A percentile compares a stretch with the other conserved stretches of the same genome.
These are phyloP conservation scores for Hydrochoerus hydrochaeris DNA, from an alignment of 2,113 vertebrate species.

Conservation along the genomic window DNA sequence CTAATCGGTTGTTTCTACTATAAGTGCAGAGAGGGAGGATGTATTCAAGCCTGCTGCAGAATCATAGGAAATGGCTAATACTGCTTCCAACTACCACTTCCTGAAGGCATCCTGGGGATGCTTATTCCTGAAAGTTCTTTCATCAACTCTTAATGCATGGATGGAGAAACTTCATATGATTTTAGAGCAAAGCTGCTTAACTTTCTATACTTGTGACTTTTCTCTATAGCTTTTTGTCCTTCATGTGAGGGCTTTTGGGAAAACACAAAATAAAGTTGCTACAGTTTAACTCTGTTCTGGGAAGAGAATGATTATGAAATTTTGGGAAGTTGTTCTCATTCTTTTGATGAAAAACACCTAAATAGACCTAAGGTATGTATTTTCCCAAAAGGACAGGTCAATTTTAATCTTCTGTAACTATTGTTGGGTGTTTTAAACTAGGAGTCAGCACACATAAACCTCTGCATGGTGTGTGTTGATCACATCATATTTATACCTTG, in stretches of 20 bases:
- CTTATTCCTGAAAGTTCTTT: constrained; percentile 30
- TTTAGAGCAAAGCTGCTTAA: constrained; percentile 41
- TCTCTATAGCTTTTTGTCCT: background rate
- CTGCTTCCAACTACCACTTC: background rate
- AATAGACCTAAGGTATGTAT: background rate
- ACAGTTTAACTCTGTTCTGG: background rate
- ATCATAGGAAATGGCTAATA: constrained; percentile 9
- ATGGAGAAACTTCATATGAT: constrained; percentile 32
- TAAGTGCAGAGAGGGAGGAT: background rate
- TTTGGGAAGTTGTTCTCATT: constrained; percentile 8
- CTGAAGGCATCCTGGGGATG: constrained; percentile 2
- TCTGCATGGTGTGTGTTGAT: constrained; percentile 8
- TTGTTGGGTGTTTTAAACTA: background rate
- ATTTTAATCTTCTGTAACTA: background rate
- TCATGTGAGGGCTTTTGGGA: background rate
- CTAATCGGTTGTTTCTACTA: constrained; percentile 49
- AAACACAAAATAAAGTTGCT: constrained; percentile 5
- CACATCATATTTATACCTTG: background rate
- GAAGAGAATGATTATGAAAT: background rate
- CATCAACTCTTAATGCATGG: background rate
- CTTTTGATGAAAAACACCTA: constrained; percentile 11
- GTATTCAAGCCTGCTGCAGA: background rate
- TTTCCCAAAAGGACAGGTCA: background rate
- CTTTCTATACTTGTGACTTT: constrained; percentile 49
- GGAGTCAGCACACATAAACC: background rate